Conservation (phyloP, 2,888 invertebrate genomes). For the Rhimphoctona megacephalus region DNA sequence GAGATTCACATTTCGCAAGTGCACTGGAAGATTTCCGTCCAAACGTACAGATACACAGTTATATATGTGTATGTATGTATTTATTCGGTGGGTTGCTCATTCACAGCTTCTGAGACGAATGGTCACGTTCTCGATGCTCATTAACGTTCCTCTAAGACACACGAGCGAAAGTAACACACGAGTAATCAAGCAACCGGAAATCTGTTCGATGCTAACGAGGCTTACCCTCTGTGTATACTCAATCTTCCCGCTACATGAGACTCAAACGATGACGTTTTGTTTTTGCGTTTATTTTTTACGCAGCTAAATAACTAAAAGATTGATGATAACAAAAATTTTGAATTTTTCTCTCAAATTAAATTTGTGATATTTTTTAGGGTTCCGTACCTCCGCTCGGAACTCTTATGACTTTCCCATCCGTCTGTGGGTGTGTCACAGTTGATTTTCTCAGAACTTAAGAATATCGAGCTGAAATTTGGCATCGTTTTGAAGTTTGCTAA, state of each 20-base stretch:
- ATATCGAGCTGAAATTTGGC: too few relatives aligned
- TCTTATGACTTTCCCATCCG: too few relatives aligned
- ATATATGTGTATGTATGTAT: background rate
- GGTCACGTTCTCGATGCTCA: constrained; percentile 45
- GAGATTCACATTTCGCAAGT: constrained; percentile 30
- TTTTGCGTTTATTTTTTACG: background rate
- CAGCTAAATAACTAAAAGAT: background rate
- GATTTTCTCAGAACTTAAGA: too few relatives aligned
- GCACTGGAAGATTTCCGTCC: constrained; percentile 16
- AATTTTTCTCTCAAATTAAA: background rate
- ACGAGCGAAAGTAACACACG: constrained; percentile 39
- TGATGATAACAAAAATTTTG: background rate
- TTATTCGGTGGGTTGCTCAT: constrained; percentile 4
- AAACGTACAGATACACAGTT: background rate
- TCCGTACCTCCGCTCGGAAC: too few relatives aligned
- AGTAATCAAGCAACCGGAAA: constrained; percentile 38
- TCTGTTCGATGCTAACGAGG: constrained; percentile 52
- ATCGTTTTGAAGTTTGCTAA: too few relatives aligned
- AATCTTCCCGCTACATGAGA: constrained; percentile 1
- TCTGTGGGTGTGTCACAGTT: too few relatives aligned
- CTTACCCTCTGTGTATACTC: background rate
- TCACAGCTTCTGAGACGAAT: constrained; percentile 38
- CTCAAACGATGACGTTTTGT: background rate
- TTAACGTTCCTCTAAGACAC: constrained; percentile 45
- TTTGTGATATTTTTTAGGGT: background rate